Percentiles rank a stretch among this genome's conserved stretches.
phyloP scores from a whole-genome alignment of 2,888 invertebrate species.

The Protodeltote pygarga region DNA sequence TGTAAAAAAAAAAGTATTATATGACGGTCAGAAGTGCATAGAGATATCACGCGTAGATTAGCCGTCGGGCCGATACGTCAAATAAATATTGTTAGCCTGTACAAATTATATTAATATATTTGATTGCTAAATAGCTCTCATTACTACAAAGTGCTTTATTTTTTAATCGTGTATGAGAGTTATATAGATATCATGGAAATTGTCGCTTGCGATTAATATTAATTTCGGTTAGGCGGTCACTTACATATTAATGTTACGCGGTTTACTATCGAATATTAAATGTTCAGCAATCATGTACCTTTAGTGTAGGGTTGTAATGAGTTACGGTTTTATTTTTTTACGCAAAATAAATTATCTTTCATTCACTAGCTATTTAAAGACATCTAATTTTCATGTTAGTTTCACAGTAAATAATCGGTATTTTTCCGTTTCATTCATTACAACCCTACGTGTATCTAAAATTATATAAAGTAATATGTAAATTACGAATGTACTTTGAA shows the following conservation, averaged over 20 bases:
- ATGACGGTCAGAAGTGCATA: slow-evolving; percentile 61
- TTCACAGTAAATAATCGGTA: slow-evolving; percentile 14
- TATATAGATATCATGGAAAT: slow-evolving; percentile 49
- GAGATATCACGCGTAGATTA: slow-evolving; percentile 54
- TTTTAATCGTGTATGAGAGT: slow-evolving; percentile 67
- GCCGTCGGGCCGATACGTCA: slow-evolving; percentile 50
- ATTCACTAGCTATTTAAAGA: slow-evolving; percentile 31
- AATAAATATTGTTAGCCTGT: slow-evolving; percentile 66
- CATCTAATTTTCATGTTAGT: slow-evolving; percentile 13
- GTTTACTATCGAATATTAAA: slow-evolving; percentile 46
- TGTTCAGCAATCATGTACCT: slow-evolving; percentile 48
- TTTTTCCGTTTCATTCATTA: slow-evolving; percentile 26
- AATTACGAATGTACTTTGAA: slow-evolving; percentile 54
- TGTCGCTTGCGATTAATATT: slow-evolving; percentile 60
- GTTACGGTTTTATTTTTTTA: slow-evolving; percentile 5
- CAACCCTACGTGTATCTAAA: slow-evolving; percentile 37
- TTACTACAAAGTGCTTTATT: slow-evolving; percentile 74
- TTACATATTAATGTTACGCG: slow-evolving; percentile 44
- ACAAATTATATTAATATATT: slow-evolving; percentile 77
- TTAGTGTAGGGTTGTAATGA: slow-evolving; percentile 40
- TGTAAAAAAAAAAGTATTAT: slow-evolving; percentile 54
- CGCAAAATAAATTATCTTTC: slow-evolving; percentile 4
- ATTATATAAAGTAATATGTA: slow-evolving; percentile 56
- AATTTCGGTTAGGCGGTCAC: slow-evolving; percentile 42
- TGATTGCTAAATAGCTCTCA: slow-evolving; percentile 71